phyloP scores from a whole-genome alignment of 2,888 invertebrate species.

The Napeogenes sylphis region DNA sequence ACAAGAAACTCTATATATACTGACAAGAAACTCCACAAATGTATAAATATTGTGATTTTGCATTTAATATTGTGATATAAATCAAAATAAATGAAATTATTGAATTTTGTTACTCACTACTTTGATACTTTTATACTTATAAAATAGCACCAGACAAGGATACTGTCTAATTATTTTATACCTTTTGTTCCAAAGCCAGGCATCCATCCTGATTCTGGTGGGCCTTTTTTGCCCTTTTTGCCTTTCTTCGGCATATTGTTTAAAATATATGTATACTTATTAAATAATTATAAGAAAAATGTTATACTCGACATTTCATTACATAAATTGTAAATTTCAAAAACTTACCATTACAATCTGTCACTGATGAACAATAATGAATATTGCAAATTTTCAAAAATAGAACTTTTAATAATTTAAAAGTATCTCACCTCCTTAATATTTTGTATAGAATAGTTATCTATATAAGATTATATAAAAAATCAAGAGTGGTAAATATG shows the following conservation, averaged over 20 bases:
- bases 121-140: too few relatives aligned
- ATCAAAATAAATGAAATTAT: too few relatives aligned
- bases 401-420: constrained; percentile 11
- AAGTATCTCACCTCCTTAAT: background rate
- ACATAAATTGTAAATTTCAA: constrained; percentile 24
- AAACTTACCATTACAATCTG: constrained; percentile 34
- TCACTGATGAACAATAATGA: constrained; percentile 17
- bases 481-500: too few relatives aligned
- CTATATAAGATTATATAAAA: background rate
- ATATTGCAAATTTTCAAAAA: constrained; percentile 24
- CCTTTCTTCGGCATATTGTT: constrained; percentile 59
- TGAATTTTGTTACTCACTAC: too few relatives aligned
- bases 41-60: too few relatives aligned
- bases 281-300: constrained; percentile 29
- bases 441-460: background rate
- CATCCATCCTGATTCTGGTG: constrained; percentile 71
- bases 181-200: constrained; percentile 71
- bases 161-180: constrained; percentile 32
- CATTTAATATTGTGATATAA: too few relatives aligned
- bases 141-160: background rate
- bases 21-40: too few relatives aligned
- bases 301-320: constrained; percentile 35
- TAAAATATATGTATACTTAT: constrained; percentile 25
- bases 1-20: too few relatives aligned
- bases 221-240: constrained; percentile 55